Conservation (phyloP, 2,797 vertebrate genomes). For the Argya squamiceps region DNA sequence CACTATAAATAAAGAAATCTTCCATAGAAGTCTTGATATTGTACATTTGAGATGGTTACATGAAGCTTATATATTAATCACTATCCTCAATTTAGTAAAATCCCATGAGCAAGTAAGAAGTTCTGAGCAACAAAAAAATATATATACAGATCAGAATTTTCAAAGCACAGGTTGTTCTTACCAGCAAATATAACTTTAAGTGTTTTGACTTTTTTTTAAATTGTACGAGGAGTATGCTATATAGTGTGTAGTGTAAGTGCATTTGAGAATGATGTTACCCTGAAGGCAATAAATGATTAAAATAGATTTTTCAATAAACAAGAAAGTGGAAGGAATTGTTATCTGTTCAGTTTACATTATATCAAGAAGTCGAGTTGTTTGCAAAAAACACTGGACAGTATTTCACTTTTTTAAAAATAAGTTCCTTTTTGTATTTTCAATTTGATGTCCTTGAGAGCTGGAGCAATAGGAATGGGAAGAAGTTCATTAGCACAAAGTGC, state of each 20-base stretch:
- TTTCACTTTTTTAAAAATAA: neutral
- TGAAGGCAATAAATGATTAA: constrained; percentile 28
- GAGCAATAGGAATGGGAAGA: neutral
- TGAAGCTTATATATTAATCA: neutral
- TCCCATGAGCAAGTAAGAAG: neutral
- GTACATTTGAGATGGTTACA: neutral
- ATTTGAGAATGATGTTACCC: neutral
- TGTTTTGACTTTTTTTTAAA: neutral
- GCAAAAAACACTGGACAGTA: neutral
- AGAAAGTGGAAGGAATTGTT: neutral
- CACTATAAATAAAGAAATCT: neutral
- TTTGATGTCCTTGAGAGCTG: constrained; percentile 28
- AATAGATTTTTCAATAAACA: constrained; percentile 52
- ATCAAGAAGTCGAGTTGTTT: neutral
- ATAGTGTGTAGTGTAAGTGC: neutral
- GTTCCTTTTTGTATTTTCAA: neutral
- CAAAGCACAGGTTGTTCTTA: neutral
- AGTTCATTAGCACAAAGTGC: constrained; percentile 1
- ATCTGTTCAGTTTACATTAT: neutral
- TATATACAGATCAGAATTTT: neutral
- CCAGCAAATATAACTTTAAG: neutral
- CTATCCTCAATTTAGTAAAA: neutral
- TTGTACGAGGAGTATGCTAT: neutral
- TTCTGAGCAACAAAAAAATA: neutral
- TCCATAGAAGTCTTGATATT: neutral